These are phyloP conservation scores for Mechanitis mazaeus DNA, from an alignment of 2,888 invertebrate genomes.

Conservation along the genomic window DNA sequence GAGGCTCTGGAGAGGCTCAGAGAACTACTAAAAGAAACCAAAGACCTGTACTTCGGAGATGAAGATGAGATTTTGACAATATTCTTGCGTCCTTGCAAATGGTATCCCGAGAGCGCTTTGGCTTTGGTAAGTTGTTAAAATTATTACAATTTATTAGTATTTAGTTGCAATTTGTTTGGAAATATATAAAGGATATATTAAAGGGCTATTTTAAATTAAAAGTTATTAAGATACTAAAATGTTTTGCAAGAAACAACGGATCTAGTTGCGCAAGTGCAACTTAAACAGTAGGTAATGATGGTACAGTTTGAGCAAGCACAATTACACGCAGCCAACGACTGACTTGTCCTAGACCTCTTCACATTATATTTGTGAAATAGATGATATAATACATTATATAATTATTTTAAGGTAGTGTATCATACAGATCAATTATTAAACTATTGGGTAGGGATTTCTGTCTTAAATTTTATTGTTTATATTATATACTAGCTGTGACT, in stretches of 20 bases:
- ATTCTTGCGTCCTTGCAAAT: conserved; percentile 88
- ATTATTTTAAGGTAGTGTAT: neutral
- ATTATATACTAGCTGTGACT: too few relatives aligned
- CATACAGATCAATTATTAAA: too few relatives aligned
- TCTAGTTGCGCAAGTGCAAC: conserved; percentile 27
- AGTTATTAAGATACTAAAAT: conserved; percentile 9
- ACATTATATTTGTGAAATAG: neutral
- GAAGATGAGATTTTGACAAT: conserved; percentile 87
- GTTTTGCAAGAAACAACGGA: conserved; percentile 13
- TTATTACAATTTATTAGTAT: neutral
- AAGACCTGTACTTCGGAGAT: conserved; percentile 81
- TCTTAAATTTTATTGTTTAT: too few relatives aligned
- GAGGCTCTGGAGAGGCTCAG: conserved; percentile 78
- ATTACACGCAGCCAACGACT: conserved; percentile 19
- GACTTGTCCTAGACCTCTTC: conserved; percentile 19
- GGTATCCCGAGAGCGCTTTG: conserved; percentile 87
- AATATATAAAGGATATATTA: neutral
- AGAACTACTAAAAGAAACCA: conserved; percentile 80
- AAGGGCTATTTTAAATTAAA: neutral
- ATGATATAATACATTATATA: neutral
- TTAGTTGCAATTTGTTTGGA: neutral
- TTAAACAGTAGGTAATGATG: conserved; percentile 20
- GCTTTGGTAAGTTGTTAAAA: conserved; percentile 79
- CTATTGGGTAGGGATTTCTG: too few relatives aligned
- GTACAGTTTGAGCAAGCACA: conserved; percentile 24